Percentiles rank a stretch among this genome's conserved stretches.
These are phyloP conservation scores for Trinectes maculatus DNA, from an alignment of 2,113 vertebrate species.

Conservation along the genomic window DNA sequence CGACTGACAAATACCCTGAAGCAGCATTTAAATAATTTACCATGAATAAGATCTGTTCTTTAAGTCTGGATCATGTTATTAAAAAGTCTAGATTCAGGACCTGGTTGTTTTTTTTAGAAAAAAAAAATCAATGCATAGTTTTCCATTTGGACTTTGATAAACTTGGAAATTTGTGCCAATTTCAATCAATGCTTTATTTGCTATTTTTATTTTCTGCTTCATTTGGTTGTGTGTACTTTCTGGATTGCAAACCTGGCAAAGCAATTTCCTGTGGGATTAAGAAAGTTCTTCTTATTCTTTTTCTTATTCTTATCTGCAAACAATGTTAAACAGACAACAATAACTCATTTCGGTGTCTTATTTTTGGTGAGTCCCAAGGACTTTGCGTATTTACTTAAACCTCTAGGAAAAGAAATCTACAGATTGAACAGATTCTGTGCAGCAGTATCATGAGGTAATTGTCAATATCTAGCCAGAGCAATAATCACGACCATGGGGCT, in stretches of 20 bases:
- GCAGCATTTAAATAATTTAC: slow-evolving; percentile 10
- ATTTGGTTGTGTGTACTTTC: too few species aligned
- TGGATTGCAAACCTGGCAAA: too few species aligned
- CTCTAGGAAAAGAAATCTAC: slow-evolving; percentile 19
- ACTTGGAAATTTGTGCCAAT: too few species aligned
- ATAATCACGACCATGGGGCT: slow-evolving; percentile 40
- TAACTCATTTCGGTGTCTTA: too few species aligned
- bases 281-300: too few species aligned
- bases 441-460: slow-evolving; percentile 47
- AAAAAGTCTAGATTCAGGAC: too few species aligned
- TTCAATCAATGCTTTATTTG: too few species aligned
- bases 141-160: too few species aligned
- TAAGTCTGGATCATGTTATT: not conserved
- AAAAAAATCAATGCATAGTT: not conserved
- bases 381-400: slow-evolving; percentile 21
- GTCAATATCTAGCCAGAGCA: slow-evolving; percentile 50
- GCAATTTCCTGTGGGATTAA: too few species aligned
- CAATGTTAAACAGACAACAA: not conserved
- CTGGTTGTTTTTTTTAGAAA: too few species aligned
- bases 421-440: slow-evolving; percentile 24
- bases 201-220: too few species aligned
- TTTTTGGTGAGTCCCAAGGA: too few species aligned
- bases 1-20: slow-evolving; percentile 29
- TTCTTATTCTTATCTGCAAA: slow-evolving; percentile 10
- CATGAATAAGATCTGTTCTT: not conserved